A percentile compares a stretch with the other conserved stretches of the same genome.
Conservation (phyloP, 2,888 invertebrate species). For the Plagodis dolabraria region DNA sequence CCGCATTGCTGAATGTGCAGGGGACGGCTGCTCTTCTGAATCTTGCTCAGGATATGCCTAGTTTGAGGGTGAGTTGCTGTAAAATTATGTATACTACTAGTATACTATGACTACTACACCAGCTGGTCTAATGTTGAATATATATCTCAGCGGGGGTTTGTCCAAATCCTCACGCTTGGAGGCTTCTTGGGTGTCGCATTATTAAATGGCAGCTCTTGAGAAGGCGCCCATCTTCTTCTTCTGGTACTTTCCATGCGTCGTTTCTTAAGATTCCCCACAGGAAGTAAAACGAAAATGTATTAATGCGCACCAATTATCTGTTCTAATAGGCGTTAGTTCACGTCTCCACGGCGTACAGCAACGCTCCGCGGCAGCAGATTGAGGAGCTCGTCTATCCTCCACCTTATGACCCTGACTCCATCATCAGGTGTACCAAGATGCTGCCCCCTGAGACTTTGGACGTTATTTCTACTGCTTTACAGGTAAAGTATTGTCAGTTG, state of each 20-base stretch:
- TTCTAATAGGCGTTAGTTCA: conserved; percentile 89
- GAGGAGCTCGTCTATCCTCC: conserved; percentile 94
- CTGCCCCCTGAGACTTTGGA: conserved; percentile 86
- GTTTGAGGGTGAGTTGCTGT: conserved; percentile 84
- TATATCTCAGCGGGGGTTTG: too few species aligned
- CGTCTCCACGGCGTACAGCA: conserved; percentile 98
- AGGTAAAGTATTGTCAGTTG: conserved; percentile 66
- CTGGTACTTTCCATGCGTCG: too few species aligned
- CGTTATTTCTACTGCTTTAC: conserved; percentile 82
- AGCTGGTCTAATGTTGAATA: too few species aligned
- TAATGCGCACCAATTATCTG: too few species aligned
- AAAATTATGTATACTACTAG: neutral
- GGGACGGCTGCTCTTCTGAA: conserved; percentile 94
- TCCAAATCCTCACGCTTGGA: too few species aligned
- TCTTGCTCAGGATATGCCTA: conserved; percentile 91
- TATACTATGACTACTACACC: too few species aligned
- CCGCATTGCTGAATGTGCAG: conserved; percentile 94
- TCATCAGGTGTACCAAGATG: conserved; percentile 86
- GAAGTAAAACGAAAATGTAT: too few species aligned
- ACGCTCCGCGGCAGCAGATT: conserved; percentile 92
- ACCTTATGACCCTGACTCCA: conserved; percentile 85
- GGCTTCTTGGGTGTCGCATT: too few species aligned
- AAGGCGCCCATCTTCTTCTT: too few species aligned
- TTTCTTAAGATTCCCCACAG: too few species aligned
- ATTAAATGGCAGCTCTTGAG: too few species aligned